These are phyloP conservation scores for Phyllotreta striolata DNA, from an alignment of 2,888 invertebrate genomes.

Conservation along the genomic window DNA sequence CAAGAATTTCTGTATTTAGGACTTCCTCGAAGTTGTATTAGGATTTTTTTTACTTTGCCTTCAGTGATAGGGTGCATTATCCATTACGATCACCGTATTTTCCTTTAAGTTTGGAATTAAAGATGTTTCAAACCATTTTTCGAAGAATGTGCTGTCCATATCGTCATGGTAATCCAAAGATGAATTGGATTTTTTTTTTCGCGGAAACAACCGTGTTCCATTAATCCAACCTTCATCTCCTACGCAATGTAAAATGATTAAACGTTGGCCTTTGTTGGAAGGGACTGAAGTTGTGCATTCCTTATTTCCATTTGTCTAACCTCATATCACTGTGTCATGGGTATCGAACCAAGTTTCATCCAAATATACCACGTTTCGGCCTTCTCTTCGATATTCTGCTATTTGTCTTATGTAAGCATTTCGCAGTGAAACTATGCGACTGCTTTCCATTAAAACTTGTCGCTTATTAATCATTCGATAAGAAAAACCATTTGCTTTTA, in stretches of 20 bases:
- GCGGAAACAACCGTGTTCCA: not conserved
- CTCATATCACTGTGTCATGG: not conserved
- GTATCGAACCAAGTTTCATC: constrained; percentile 40
- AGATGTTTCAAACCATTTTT: constrained; percentile 35
- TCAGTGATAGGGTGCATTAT: constrained; percentile 39
- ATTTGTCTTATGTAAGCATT: not conserved
- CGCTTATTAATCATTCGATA: too few relatives aligned
- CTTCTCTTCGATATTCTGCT: not conserved
- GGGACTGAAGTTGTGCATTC: not conserved
- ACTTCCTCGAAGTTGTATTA: constrained; percentile 30
- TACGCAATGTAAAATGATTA: not conserved
- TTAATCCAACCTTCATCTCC: constrained; percentile 1
- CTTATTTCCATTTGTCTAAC: not conserved
- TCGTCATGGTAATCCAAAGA: constrained; percentile 30
- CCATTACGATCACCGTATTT: constrained; percentile 38
- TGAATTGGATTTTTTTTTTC: not conserved
- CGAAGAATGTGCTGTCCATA: constrained; percentile 24
- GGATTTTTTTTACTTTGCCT: constrained; percentile 35
- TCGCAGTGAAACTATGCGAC: not conserved
- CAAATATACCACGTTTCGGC: constrained; percentile 17
- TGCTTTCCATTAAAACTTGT: too few relatives aligned
- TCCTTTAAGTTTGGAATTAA: constrained; percentile 32
- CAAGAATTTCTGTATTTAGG: constrained; percentile 39
- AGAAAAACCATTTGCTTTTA: too few relatives aligned
- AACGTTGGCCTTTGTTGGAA: not conserved